These are phyloP conservation scores for Harmothoe impar DNA, from an alignment of 2,888 invertebrate species.

Conservation along the genomic window DNA sequence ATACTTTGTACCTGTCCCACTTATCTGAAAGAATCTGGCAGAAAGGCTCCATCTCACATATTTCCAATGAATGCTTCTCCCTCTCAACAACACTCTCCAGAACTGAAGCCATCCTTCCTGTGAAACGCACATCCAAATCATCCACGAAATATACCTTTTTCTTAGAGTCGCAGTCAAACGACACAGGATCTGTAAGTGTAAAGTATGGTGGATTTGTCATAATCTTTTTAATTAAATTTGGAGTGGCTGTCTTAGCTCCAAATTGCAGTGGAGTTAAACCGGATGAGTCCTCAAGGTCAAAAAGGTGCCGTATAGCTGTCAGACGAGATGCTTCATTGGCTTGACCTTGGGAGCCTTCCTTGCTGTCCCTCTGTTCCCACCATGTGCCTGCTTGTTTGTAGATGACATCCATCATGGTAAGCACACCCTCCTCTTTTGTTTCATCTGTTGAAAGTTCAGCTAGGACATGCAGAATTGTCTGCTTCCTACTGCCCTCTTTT, in stretches of 20 bases:
- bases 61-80: neutral
- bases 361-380: neutral
- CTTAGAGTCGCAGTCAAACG: neutral
- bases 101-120: neutral
- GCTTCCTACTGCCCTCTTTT: neutral
- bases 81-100: neutral
- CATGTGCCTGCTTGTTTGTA: neutral
- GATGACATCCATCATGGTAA: neutral
- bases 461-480: neutral
- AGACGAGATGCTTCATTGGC: neutral
- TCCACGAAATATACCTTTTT: neutral
- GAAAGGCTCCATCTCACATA: conserved; percentile 44
- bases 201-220: neutral
- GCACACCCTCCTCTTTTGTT: neutral
- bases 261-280: conserved; percentile 7
- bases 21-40: neutral
- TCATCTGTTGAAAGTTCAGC: neutral
- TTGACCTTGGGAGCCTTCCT: neutral
- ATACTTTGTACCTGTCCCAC: conserved; percentile 16
- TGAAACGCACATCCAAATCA: neutral
- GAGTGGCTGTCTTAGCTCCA: neutral
- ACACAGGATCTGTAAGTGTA: neutral
- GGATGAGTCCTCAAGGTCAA: neutral
- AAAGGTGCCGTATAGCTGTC: neutral
- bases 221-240: neutral